These are phyloP conservation scores for Automeris io DNA, from an alignment of 2,888 invertebrate species.

Conservation along the genomic window DNA sequence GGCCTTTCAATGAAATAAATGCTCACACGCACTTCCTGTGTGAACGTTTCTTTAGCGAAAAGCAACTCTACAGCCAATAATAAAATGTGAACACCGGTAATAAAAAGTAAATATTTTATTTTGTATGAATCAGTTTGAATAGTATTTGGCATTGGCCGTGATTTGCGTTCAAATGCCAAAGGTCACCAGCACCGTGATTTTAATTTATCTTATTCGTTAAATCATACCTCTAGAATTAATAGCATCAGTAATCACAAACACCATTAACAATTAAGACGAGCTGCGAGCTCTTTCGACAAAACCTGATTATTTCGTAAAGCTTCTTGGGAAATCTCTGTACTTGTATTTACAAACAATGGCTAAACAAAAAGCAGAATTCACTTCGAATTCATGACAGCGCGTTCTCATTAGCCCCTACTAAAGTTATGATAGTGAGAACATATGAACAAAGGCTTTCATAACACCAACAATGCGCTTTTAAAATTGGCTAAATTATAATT, in stretches of 20 bases:
- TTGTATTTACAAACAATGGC: conserved; percentile 45
- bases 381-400: conserved; percentile 33
- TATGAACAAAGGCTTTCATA: conserved; percentile 35
- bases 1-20: conserved; percentile 53
- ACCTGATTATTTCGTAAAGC: conserved; percentile 31
- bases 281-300: conserved; percentile 8
- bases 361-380: conserved; percentile 40
- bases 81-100: conserved; percentile 5
- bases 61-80: conserved; percentile 23
- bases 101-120: not conserved
- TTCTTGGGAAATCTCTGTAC: conserved; percentile 38
- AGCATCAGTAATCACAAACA: conserved; percentile 10
- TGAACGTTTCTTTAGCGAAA: conserved; percentile 45
- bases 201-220: conserved; percentile 16
- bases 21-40: conserved; percentile 67
- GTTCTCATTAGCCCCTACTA: conserved; percentile 28
- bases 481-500: conserved; percentile 11
- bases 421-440: conserved; percentile 30
- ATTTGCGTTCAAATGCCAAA: conserved; percentile 48
- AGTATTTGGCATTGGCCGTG: conserved; percentile 39
- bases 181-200: conserved; percentile 36
- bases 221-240: conserved; percentile 15
- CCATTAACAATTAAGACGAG: conserved; percentile 8
- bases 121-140: conserved; percentile 14
- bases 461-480: conserved; percentile 16